These are phyloP conservation scores for Hypselothyrea guttata DNA, from an alignment of 2,888 invertebrate species.

Conservation along the genomic window DNA sequence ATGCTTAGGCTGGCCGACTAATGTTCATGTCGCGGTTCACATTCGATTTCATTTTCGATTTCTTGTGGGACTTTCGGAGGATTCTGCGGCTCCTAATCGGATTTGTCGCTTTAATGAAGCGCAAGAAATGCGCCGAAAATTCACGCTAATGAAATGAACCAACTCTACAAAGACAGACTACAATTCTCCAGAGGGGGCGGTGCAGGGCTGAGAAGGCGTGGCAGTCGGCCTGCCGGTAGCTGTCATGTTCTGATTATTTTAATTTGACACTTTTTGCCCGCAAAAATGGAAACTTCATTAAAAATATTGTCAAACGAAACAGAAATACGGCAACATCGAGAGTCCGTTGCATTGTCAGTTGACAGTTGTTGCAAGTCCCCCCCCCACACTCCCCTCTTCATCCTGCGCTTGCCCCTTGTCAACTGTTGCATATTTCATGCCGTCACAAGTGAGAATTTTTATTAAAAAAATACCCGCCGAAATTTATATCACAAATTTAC, in stretches of 20 bases:
- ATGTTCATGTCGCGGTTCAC: slow-evolving; percentile 76
- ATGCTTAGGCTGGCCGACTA: slow-evolving; percentile 77
- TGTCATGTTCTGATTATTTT: slow-evolving; percentile 78
- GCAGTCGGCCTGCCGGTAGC: slow-evolving; percentile 65
- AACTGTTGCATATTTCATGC: slow-evolving; percentile 50
- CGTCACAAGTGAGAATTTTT: slow-evolving; percentile 37
- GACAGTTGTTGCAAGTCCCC: slow-evolving; percentile 40
- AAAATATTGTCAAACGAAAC: slow-evolving; percentile 66
- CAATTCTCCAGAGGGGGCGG: slow-evolving; percentile 25
- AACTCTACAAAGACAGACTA: slow-evolving; percentile 30
- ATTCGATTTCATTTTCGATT: slow-evolving; percentile 75
- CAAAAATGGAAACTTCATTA: slow-evolving; percentile 66
- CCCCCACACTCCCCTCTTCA: background rate
- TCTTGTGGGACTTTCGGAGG: slow-evolving; percentile 45
- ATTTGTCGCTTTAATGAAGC: slow-evolving; percentile 77
- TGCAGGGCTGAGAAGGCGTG: slow-evolving; percentile 32
- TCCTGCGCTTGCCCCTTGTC: slow-evolving; percentile 27
- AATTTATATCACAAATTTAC: slow-evolving; percentile 28
- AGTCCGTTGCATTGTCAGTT: slow-evolving; percentile 35
- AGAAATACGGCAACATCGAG: slow-evolving; percentile 38
- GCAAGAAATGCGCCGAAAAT: slow-evolving; percentile 71
- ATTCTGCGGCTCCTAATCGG: slow-evolving; percentile 62
- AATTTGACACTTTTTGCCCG: slow-evolving; percentile 73
- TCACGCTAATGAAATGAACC: slow-evolving; percentile 69
- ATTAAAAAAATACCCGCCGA: slow-evolving; percentile 36